Evolutionary conservation across 2,888 invertebrate species (phyloP).

Genomic region (Onthophagus sagittarius): DNA sequence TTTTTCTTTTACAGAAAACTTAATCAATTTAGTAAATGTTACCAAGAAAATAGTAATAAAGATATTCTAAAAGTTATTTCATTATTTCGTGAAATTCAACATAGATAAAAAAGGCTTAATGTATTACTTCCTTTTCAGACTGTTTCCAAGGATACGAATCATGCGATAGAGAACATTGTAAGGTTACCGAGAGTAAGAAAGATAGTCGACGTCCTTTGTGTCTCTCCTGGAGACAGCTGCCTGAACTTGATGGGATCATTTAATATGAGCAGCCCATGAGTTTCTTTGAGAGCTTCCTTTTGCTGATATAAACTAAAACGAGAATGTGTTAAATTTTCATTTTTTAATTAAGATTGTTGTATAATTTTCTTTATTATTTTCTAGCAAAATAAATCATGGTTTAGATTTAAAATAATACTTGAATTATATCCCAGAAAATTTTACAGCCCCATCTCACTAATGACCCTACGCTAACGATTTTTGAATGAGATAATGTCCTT

Average conservation of each 20-base stretch:
- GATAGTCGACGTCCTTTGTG: background rate
- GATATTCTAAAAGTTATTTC: no score
- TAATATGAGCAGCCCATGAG: background rate
- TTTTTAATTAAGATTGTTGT: no score
- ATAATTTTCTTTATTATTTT: no score
- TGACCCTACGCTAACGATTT: background rate
- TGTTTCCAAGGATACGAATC: background rate
- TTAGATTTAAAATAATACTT: background rate
- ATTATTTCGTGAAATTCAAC: slow-evolving; percentile 16
- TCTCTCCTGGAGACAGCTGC: background rate
- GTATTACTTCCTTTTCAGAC: slow-evolving; percentile 19
- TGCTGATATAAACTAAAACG: no score
- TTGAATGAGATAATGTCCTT: background rate
- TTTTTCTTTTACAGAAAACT: no score
- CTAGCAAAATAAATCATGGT: background rate
- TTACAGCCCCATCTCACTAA: background rate
- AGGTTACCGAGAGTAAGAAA: background rate
- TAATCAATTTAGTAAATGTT: no score
- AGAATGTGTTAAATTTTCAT: no score
- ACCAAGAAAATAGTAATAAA: no score
- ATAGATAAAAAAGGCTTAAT: slow-evolving; percentile 21
- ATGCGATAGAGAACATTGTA: background rate
- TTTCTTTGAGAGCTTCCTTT: background rate
- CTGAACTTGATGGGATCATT: slow-evolving; percentile 10
- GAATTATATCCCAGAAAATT: background rate